These are phyloP conservation scores for Patagioenas fasciata DNA, from an alignment of 2,113 vertebrate species.

Conservation along the genomic window DNA sequence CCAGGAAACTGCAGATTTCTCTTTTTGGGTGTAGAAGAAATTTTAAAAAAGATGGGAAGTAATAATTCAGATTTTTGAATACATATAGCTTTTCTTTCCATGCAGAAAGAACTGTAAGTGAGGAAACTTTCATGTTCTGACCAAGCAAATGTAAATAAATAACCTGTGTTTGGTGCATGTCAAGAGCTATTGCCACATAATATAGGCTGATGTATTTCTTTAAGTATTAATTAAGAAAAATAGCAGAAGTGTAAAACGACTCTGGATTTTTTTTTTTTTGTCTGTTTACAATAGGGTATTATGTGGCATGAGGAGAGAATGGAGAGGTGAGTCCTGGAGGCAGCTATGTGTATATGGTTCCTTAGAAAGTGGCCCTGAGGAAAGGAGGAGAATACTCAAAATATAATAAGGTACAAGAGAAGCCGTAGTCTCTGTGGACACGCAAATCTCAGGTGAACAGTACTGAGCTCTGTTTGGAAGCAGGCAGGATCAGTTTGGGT, in stretches of 20 bases:
- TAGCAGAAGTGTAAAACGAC: neutral
- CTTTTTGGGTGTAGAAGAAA: neutral
- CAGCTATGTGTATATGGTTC: neutral
- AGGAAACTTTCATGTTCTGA: neutral
- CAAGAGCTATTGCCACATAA: rapidly evolving
- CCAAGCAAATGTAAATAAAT: neutral
- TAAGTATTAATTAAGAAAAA: neutral
- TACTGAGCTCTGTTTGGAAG: neutral
- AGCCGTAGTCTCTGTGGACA: neutral
- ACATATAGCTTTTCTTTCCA: rapidly evolving
- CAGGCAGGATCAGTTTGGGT: neutral
- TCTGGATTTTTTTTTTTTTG: neutral
- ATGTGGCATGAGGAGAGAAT: neutral
- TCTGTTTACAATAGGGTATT: rapidly evolving
- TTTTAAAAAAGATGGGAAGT: neutral
- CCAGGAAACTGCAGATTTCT: neutral
- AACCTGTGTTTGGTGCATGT: neutral
- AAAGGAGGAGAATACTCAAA: neutral
- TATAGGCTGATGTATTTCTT: neutral
- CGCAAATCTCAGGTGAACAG: neutral
- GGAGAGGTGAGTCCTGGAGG: neutral
- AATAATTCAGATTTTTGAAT: neutral
- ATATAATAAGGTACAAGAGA: neutral
- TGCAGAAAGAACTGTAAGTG: neutral
- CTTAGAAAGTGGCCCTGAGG: neutral